Base-by-base conservation (phyloP, 1,140 invertebrate genomes). In the Heliconius hermathena region DNA sequence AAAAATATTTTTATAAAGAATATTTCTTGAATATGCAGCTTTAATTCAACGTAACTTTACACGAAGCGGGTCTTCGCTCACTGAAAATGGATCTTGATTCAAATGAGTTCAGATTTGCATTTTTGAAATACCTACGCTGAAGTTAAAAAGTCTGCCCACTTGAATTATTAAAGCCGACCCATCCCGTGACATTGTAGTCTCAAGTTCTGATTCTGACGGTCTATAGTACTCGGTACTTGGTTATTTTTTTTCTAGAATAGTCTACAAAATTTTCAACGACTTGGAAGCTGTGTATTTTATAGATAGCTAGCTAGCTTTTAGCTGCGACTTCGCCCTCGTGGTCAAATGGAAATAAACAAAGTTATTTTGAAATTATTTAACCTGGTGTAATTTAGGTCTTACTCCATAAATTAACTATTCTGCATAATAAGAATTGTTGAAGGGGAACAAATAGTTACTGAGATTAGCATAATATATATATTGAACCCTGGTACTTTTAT, bases 61-160 rank as follows among this genome's bases (percentile, higher is more conserved):
- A 60, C 11, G 54, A 60, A 60, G 54, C 54, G n/a, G n/a, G 20
- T 11, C n/a, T 70, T 60, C 74, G 54, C 57, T 66, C 57, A 26
- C 57, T 52, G 18, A 20, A 52, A 52, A 52, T 29, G 74, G 22
- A 26, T 76, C 74, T 76, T 54, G 74, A 77, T 77, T 77, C 76
- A 77, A 73, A 77, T 73, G 49, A 72, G 76, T 54, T 38, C 33
- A 29, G 3, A 77, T 77, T 77, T 77, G 70, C 76, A 77, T 77
- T 77, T 77, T 77, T 73, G n/a, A 41, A 66, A 66, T 52, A 52
- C 49, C 49, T 70, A 70, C 20, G 22, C 20, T 20, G 36, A 46
- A 26, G 74, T 60, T 49, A 75, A 75, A 75, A 76, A 66, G 70
- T 71, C 76, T 57, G 76, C 36, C 76, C 71, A 77, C 70, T 77